These are phyloP conservation scores for Rotaria macrura DNA, from an alignment of 2,888 invertebrate species.

Conservation along the genomic window DNA sequence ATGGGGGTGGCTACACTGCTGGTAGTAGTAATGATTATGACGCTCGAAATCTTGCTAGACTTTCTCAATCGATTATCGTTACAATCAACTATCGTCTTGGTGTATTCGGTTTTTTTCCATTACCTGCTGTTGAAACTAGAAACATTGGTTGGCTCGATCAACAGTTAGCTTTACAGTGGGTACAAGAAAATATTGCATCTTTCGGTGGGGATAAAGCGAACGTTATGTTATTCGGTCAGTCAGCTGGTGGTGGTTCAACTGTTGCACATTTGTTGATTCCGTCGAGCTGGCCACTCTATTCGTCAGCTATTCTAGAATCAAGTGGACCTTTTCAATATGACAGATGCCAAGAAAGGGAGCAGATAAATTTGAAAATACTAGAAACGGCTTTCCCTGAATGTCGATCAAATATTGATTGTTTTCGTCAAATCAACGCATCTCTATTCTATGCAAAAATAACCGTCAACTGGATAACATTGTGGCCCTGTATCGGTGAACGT, in stretches of 20 bases:
- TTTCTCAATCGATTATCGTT: conserved; percentile 38
- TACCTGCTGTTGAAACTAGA: background rate
- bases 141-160: background rate
- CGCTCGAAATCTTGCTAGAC: conserved; percentile 42
- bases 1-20: conserved; percentile 46
- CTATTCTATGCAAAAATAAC: background rate
- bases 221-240: background rate
- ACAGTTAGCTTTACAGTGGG: background rate
- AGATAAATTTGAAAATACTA: background rate
- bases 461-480: background rate
- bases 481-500: background rate
- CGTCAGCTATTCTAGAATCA: background rate
- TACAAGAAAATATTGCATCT: background rate
- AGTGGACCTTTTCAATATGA: background rate
- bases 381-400: background rate
- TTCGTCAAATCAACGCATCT: background rate
- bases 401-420: background rate
- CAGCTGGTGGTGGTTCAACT: background rate
- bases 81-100: conserved; percentile 47
- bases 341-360: background rate
- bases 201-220: background rate
- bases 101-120: conserved; percentile 39
- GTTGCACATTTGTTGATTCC: background rate
- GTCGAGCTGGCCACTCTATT: background rate
- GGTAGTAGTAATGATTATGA: conserved; percentile 45